A percentile compares a stretch with the other conserved stretches of the same genome.
phyloP scores from a whole-genome alignment of 2,888 invertebrate species.

The Pogonocherus hispidulus region DNA sequence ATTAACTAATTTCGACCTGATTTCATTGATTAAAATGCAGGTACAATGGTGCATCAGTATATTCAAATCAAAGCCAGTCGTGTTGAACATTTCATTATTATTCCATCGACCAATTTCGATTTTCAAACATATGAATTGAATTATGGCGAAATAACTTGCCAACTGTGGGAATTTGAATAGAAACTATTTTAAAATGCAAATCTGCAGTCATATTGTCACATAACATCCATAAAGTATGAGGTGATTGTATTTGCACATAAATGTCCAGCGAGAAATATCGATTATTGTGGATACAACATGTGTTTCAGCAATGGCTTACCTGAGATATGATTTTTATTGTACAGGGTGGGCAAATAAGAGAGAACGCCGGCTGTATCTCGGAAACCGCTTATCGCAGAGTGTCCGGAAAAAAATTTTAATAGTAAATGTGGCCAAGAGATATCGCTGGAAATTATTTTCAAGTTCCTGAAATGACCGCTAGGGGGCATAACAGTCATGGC shows the following conservation, averaged over 20 bases:
- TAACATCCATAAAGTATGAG: constrained; percentile 54
- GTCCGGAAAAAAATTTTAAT: too few species aligned
- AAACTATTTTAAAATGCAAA: constrained; percentile 58
- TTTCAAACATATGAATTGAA: constrained; percentile 56
- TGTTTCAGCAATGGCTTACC: too few species aligned
- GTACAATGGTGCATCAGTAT: not conserved
- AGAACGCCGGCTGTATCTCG: too few species aligned
- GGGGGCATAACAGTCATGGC: too few species aligned
- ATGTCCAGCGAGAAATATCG: constrained; percentile 24
- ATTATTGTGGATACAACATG: constrained; percentile 1
- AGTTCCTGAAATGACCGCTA: too few species aligned
- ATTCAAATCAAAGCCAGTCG: constrained; percentile 40
- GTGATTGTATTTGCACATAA: constrained; percentile 43
- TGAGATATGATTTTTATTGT: too few species aligned
- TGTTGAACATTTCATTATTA: constrained; percentile 52
- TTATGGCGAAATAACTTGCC: constrained; percentile 56
- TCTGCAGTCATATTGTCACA: constrained; percentile 50
- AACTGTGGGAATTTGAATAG: constrained; percentile 54
- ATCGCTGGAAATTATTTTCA: too few species aligned
- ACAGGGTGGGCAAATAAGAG: too few species aligned
- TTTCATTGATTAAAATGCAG: too few species aligned
- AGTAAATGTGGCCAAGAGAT: too few species aligned
- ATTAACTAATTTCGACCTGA: too few species aligned
- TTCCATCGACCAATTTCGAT: constrained; percentile 52
- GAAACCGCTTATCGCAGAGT: too few species aligned